These are phyloP conservation scores for Brevimyrus niger DNA, from an alignment of 2,113 vertebrate genomes.

Conservation along the genomic window DNA sequence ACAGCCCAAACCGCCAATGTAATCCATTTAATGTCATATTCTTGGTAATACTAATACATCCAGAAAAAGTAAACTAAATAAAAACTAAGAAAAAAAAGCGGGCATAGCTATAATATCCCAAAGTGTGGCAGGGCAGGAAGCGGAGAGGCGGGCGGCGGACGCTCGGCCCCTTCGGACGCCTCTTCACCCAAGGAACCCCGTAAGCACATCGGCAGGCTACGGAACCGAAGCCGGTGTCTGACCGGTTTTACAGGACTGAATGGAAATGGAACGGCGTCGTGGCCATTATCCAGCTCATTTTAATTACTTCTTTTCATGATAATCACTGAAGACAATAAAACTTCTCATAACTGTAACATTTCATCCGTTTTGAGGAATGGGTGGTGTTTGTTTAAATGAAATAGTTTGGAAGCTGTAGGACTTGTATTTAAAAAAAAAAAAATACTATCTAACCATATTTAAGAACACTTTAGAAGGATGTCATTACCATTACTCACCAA, in stretches of 20 bases:
- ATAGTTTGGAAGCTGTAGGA: neutral
- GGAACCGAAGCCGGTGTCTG: neutral
- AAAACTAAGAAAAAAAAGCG: neutral
- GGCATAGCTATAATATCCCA: neutral
- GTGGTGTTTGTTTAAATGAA: neutral
- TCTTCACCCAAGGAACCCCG: neutral
- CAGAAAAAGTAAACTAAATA: neutral
- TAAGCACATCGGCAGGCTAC: neutral
- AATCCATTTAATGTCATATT: neutral
- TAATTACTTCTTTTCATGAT: neutral
- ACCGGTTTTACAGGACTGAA: neutral
- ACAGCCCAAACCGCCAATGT: neutral
- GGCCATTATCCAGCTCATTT: neutral
- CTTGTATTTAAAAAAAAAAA: too few species aligned
- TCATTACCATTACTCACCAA: neutral
- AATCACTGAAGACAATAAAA: neutral
- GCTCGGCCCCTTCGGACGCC: neutral
- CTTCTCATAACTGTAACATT: neutral
- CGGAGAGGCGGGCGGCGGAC: neutral
- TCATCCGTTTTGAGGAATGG: neutral
- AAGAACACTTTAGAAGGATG: neutral
- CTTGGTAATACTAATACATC: neutral
- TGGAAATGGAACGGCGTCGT: neutral
- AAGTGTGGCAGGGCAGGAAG: neutral
- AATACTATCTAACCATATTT: neutral